phyloP scores from a whole-genome alignment of 2,113 vertebrate species.

The Sphaerodactylus townsendi region DNA sequence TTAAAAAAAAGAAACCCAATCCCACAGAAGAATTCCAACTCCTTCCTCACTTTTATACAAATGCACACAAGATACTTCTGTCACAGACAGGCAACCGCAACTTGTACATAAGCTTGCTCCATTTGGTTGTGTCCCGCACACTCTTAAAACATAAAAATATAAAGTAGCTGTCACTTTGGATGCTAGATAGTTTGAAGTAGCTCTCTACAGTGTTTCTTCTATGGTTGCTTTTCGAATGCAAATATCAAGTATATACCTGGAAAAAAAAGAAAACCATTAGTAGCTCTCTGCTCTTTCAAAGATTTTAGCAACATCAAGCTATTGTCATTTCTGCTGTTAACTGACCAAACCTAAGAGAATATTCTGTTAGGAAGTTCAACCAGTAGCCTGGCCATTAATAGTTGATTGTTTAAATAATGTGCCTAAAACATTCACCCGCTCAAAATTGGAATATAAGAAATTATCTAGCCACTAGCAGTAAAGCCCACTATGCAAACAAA shows the following conservation, averaged over 20 bases:
- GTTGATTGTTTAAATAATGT: background rate
- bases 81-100: conserved; percentile 75
- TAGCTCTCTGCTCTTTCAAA: background rate
- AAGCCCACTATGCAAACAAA: too few relatives aligned
- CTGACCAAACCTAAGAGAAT: background rate
- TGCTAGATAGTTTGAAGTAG: conserved; percentile 53
- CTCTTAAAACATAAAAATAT: conserved; percentile 58
- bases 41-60: background rate
- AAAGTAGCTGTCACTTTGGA: conserved; percentile 65
- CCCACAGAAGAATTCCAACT: background rate
- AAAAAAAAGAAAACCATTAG: conserved; percentile 22
- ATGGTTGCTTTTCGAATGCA: conserved; percentile 89
- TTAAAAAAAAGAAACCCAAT: conserved; percentile 32
- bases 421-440: background rate
- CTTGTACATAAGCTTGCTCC: conserved; percentile 57
- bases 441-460: background rate
- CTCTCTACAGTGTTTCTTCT: conserved; percentile 50
- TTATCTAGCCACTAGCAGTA: background rate
- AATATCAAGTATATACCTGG: conserved; percentile 96
- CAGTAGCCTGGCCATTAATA: background rate
- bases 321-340: background rate
- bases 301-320: background rate
- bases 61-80: conserved; percentile 54
- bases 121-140: conserved; percentile 65
- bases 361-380: background rate